Base-by-base conservation (phyloP, 2,113 vertebrate genomes). In the Channa argus region DNA sequence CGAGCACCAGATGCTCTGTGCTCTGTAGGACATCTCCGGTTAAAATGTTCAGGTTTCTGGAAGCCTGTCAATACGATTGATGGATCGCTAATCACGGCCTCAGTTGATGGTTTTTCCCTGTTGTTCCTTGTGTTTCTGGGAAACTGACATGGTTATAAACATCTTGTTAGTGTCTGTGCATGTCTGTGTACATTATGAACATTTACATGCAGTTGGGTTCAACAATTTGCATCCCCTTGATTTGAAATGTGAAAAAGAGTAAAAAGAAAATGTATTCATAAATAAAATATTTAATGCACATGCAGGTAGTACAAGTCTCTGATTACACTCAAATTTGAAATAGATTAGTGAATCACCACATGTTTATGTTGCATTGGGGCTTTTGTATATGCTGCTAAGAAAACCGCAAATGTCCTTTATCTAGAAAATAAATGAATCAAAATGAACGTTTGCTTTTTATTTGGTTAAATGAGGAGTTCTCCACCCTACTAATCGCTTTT, bases 11-110 rank as follows among this genome's bases (percentile, higher is more conserved):
- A 66, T 38, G 38, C 67, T 1, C 1, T 34, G 36, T 36, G 15
- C 78, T 67, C 71, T 9, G 15, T 63, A 5, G 55, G 74, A 45
- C 51, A 56, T 59, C 88, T 89, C 80, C 77, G 58, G 56, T 58
- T 14, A 86, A 77, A 66, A 24, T 63, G 12, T n/a, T 60, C 56
- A 50, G 24, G 52, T 60, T 82, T 89, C 7, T 39, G 53, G 44
- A 74, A 51, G 38, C 53, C 66, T 44, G 62, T 88, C 88, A 51
- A 87, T 88, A 80, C n/a, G 7, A 87, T 79, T 71, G 84, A 89
- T 54, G 64, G 36, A 43, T 62, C 56, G 6, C 59, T 81, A 86
- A 74, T 73, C n/a, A 58, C 67, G 59, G 4, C 39, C 47, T 13
- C 8, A 47, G 55, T 82, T 75, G 54, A 54, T 52, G 3, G 58